phyloP scores from a whole-genome alignment of 2,113 vertebrate genomes.

The Phodopus roborovskii region DNA sequence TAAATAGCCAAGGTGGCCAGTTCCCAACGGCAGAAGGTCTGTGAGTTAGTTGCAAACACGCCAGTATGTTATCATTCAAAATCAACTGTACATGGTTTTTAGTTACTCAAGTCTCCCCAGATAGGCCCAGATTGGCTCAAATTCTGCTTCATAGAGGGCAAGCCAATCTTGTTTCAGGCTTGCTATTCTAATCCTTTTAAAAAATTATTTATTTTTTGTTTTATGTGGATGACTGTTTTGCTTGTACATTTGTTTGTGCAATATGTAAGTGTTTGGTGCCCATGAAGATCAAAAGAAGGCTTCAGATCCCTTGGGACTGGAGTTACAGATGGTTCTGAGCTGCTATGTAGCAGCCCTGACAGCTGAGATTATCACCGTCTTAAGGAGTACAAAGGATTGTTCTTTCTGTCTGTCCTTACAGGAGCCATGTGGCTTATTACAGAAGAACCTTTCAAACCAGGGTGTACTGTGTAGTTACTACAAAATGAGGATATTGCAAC shows the following conservation, averaged over 20 bases:
- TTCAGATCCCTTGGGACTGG: not conserved
- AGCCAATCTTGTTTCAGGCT: constrained; percentile 39
- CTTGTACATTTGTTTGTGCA: not conserved
- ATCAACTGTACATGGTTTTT: constrained; percentile 16
- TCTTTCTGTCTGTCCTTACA: not conserved
- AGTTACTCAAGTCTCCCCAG: constrained; percentile 50
- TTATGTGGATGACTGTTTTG: not conserved
- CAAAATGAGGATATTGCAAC: not conserved
- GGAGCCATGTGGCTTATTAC: not conserved
- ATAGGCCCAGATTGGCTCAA: not conserved
- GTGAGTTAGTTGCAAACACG: constrained; percentile 60
- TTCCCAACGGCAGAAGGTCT: constrained; percentile 75
- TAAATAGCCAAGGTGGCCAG: constrained; percentile 83
- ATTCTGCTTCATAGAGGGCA: constrained; percentile 27
- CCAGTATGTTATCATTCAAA: constrained; percentile 38
- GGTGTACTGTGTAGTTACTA: not conserved
- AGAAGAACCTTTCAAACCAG: not conserved
- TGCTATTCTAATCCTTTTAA: not conserved
- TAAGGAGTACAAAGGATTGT: too few species aligned
- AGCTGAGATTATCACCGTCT: not conserved
- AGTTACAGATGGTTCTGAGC: not conserved
- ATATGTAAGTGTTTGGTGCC: not conserved
- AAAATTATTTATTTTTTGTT: not conserved
- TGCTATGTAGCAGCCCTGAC: not conserved
- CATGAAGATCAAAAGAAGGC: not conserved